A percentile compares a stretch with the other conserved stretches of the same genome.
phyloP scores from a whole-genome alignment of 2,797 vertebrate species.

The Bradypodion ventrale region DNA sequence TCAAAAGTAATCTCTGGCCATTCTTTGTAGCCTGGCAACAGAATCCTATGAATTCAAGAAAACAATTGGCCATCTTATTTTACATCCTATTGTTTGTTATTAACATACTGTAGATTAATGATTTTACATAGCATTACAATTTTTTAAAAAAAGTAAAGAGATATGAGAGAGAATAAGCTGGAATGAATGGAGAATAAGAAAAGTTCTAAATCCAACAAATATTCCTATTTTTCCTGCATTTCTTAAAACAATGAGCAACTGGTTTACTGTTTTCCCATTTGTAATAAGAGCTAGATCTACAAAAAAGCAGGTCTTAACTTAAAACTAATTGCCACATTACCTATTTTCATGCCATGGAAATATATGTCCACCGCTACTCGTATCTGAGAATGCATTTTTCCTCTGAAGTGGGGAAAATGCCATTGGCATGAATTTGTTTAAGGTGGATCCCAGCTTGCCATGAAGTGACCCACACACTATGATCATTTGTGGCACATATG shows the following conservation, averaged over 20 bases:
- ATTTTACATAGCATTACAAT: constrained; percentile 36
- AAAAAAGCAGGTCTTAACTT: neutral
- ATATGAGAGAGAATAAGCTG: constrained; percentile 56
- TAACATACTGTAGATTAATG: constrained; percentile 62
- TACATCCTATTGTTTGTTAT: constrained; percentile 68
- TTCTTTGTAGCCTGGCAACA: constrained; percentile 52
- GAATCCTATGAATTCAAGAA: constrained; percentile 60
- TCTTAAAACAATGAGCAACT: constrained; percentile 57
- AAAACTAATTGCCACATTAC: constrained; percentile 2
- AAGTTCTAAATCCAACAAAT: constrained; percentile 60
- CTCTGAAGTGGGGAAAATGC: too few relatives aligned
- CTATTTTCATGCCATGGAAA: constrained; percentile 1
- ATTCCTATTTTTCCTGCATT: constrained; percentile 50
- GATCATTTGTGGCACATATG: too few relatives aligned
- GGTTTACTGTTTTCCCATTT: neutral
- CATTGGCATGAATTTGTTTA: too few relatives aligned
- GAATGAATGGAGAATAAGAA: constrained; percentile 49
- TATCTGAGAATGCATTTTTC: too few relatives aligned
- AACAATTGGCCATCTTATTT: constrained; percentile 68
- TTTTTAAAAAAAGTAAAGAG: constrained; percentile 53
- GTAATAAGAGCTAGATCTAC: neutral
- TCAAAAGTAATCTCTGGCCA: constrained; percentile 53
- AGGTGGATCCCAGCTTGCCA: too few relatives aligned
- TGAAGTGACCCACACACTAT: too few relatives aligned
- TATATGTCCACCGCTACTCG: too few relatives aligned